Base-by-base conservation (phyloP, 1,140 invertebrate species). In the Drosophila watanabei region DNA sequence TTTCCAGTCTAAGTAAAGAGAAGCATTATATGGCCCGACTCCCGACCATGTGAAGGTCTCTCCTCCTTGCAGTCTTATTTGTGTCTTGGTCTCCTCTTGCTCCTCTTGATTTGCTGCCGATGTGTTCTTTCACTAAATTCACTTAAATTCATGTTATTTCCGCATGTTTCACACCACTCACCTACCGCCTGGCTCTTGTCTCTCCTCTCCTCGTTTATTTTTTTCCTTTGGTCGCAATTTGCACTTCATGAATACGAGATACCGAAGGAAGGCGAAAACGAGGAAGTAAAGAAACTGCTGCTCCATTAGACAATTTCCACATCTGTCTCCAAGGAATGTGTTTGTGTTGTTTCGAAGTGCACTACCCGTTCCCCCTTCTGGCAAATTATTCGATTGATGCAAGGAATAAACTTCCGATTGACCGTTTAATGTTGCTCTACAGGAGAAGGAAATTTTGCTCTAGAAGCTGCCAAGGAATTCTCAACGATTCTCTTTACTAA, bases 51-150 rank as follows among this genome's bases (percentile, higher is more conserved):
- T 62, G 39, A 46, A 75, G 33, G 37, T 73, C 69, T 60, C 41
- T 60, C 41, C 7, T 41, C 3, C 16, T 13, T 52, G 66, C 46
- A 35, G 35, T 72, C 35, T 60, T 71, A 33, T 33, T 71, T 72
- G 37, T 30, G 51, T 32, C 57, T 24, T 18, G 11, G 52, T 51
- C 52, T 56, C 33, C 33, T 10, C 8, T 5, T 16, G 32, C 51
- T 70, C n/a, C 65, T 37, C 37, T 59, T 89, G 86, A 88, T 88
- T 89, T 90, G 73, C 84, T 75, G 85, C 79, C 80, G 85, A 88
- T 88, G 78, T 85, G 81, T 89, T 89, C 86, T 90, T 86, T 89
- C 86, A 89, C 71, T 89, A 89, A 89, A 89, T 80, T 89, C 86
- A 89, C 86, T 89, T 89, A 89, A 90, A 89, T 76, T 79, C 82